Evolutionary conservation across 2,113 vertebrate species (phyloP).

Genomic region (Colaptes auratus): DNA sequence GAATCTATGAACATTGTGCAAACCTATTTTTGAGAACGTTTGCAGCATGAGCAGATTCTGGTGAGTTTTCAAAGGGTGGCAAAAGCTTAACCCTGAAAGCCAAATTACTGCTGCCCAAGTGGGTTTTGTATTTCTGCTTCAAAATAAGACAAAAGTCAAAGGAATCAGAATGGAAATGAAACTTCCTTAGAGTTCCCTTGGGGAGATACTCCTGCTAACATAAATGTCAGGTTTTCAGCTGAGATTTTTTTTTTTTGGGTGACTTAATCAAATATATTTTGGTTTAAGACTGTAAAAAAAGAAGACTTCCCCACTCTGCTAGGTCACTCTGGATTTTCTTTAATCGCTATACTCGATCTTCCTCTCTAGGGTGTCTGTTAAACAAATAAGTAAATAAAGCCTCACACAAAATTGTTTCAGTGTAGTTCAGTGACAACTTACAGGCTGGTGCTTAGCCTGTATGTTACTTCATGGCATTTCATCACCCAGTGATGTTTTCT

Average conservation of each 20-base stretch:
- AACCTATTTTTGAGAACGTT: not conserved
- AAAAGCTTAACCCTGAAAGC: not conserved
- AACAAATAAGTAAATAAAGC: not conserved
- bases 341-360: not conserved
- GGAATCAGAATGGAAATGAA: slow-evolving; percentile 17
- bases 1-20: not conserved
- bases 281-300: not conserved
- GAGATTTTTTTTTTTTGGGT: not conserved
- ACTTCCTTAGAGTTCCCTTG: not conserved
- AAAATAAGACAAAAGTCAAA: slow-evolving; percentile 1
- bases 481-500: not conserved
- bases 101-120: not conserved
- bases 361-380: not conserved
- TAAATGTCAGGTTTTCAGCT: slow-evolving; percentile 10
- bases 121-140: not conserved
- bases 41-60: not conserved
- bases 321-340: not conserved
- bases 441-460: not conserved
- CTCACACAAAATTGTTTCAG: not conserved
- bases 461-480: not conserved
- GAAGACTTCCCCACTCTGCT: not conserved
- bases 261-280: not conserved
- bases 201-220: not conserved
- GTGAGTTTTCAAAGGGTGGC: not conserved
- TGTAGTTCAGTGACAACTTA: not conserved